Base-by-base conservation (phyloP, 2,113 vertebrate genomes). In the Vimba vimba region DNA sequence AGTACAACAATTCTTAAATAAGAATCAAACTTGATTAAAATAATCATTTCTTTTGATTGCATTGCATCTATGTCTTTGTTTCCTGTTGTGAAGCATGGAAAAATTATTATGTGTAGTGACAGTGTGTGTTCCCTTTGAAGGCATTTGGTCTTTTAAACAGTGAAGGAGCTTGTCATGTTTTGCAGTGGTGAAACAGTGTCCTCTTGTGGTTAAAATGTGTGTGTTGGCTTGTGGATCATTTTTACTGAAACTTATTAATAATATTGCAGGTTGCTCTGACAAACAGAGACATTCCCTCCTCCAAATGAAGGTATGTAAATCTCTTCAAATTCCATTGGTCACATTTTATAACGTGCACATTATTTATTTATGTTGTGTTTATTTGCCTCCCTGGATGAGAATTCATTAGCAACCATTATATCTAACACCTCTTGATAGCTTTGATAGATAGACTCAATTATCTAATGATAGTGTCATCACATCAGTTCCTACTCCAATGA, bases 241-340 rank as follows among this genome's bases (percentile, higher is more conserved):
- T 75, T 75, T 15, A 64, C 13, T 68, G 59, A 77, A 25, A 21
- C 21, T 15, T 55, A 36, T 59, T 73, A 45, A 50, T 73, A 45
- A 50, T 55, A 36, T 66, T 69, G 59, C 79, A 83, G 85, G 30
- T 73, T n/a, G 27, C 21, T 39, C 19, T 66, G 39, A 73, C 73
- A 62, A 75, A 82, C 21, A n/a, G 43, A 52, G 7, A 39, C 69
- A 50, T 74, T 52, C 21, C 21, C 50, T 62, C 8, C 47, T 68
- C 57, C 60, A 82, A 68, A 83, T 86, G 79, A 82, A 86, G 78
- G 79, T 80, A 66, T 43, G 78, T 39, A 27, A 27, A 62, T 30
- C 19, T 71, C 19, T 71, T 55, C 12, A 25, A 45, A 43, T 43
- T 75, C 73, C 23, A 25, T 25, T 66, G n/a, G 7, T 68, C 27